phyloP scores from a whole-genome alignment of 2,113 vertebrate genomes.

The Gymnarchus niloticus region DNA sequence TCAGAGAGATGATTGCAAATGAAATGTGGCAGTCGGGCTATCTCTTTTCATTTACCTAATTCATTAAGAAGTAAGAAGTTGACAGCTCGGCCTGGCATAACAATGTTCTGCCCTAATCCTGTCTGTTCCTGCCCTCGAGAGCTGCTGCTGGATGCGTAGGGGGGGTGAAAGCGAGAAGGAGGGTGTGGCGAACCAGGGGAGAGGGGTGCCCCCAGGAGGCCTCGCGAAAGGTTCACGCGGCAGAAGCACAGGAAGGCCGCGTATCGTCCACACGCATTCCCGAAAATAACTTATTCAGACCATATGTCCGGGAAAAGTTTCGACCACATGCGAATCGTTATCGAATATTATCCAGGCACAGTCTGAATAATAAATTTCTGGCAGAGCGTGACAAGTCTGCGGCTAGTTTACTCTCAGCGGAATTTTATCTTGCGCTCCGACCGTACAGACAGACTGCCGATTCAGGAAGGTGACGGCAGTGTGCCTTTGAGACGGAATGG shows the following conservation, averaged over 20 bases:
- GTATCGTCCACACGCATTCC: not conserved
- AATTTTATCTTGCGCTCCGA: not conserved
- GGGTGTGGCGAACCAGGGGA: not conserved
- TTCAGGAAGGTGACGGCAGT: not conserved
- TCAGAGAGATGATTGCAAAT: conserved; percentile 35
- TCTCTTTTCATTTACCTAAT: conserved; percentile 42
- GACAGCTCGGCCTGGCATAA: conserved; percentile 26
- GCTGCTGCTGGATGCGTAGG: not conserved
- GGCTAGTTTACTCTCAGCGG: conserved; percentile 2
- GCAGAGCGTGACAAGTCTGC: not conserved
- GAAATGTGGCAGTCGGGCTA: conserved; percentile 37
- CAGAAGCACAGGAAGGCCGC: not conserved
- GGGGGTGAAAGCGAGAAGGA: not conserved
- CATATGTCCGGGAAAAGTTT: conserved; percentile 8
- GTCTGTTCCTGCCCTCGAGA: not conserved
- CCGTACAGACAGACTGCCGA: not conserved
- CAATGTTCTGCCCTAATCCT: conserved; percentile 24
- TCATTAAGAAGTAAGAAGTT: conserved; percentile 35
- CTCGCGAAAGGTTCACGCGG: not conserved
- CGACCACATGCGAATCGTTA: not conserved
- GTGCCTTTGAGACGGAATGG: not conserved
- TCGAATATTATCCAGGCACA: conserved; percentile 13
- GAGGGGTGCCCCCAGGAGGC: not conserved
- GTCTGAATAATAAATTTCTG: not conserved
- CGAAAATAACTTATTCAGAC: not conserved